Evolutionary conservation across 2,797 vertebrate species (phyloP).

Genomic region (Spinus pinus): DNA sequence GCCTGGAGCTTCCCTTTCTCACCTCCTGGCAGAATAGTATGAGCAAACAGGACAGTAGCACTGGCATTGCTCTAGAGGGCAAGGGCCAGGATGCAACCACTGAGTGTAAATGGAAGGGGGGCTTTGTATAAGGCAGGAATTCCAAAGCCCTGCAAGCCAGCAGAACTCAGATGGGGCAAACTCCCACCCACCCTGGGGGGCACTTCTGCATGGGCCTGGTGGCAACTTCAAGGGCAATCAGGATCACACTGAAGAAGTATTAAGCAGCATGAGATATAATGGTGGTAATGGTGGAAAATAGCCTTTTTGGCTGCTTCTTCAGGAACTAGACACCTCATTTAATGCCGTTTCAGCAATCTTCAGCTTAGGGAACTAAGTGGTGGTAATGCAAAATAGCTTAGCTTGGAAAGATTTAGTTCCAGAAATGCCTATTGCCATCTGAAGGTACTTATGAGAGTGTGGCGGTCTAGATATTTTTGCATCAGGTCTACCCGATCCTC

Average conservation of each 20-base stretch:
- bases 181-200: neutral
- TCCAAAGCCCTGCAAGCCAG: neutral
- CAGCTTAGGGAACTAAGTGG: neutral
- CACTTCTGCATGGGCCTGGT: neutral
- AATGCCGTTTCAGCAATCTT: neutral
- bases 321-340: neutral
- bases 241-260: neutral
- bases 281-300: neutral
- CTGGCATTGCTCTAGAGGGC: neutral
- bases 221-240: neutral
- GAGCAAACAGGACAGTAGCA: neutral
- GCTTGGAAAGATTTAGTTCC: neutral
- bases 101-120: neutral
- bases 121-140: neutral
- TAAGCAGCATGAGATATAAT: neutral
- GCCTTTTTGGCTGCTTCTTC: neutral
- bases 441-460: constrained; percentile 1
- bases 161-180: neutral
- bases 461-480: neutral
- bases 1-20: neutral
- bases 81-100: rapidly evolving
- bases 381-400: neutral
- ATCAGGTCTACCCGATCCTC: neutral
- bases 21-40: neutral
- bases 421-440: constrained; percentile 21